A percentile compares a stretch with the other conserved stretches of the same genome.
These are phyloP conservation scores for Melanerpes aurifrons DNA, from an alignment of 2,113 vertebrate species.

Conservation along the genomic window DNA sequence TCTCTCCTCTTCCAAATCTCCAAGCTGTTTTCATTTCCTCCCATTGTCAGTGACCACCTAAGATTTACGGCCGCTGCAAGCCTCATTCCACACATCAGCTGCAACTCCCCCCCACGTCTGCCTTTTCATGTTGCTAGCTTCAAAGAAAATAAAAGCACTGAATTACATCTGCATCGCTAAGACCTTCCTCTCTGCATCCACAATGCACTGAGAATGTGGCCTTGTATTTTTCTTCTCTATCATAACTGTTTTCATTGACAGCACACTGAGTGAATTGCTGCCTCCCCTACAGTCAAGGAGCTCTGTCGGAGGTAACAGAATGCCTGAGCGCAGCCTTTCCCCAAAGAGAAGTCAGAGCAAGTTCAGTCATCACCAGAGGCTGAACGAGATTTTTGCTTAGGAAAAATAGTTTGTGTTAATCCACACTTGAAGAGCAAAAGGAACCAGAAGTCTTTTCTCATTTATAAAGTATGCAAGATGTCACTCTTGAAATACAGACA, in stretches of 20 bases:
- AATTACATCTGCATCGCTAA: not conserved
- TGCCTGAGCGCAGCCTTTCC: accelerated
- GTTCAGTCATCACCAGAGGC: not conserved
- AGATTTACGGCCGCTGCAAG: not conserved
- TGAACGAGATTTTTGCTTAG: not conserved
- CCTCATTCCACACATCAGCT: not conserved
- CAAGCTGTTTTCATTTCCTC: not conserved
- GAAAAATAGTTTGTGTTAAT: not conserved
- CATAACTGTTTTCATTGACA: accelerated
- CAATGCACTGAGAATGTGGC: accelerated
- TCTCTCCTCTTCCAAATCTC: not conserved
- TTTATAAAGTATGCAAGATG: not conserved
- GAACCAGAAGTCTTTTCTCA: not conserved
- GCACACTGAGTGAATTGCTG: accelerated
- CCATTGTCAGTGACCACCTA: not conserved
- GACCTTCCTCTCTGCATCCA: not conserved
- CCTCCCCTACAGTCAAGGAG: not conserved
- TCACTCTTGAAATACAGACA: not conserved
- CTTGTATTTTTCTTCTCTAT: not conserved
- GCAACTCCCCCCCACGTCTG: not conserved
- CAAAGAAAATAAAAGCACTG: not conserved
- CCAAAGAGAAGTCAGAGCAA: not conserved
- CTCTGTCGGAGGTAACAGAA: not conserved
- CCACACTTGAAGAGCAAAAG: slow-evolving; percentile 3
- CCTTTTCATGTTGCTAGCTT: not conserved